These are phyloP conservation scores for Drosophila littoralis DNA, from an alignment of 1,140 invertebrate species.

Conservation along the genomic window DNA sequence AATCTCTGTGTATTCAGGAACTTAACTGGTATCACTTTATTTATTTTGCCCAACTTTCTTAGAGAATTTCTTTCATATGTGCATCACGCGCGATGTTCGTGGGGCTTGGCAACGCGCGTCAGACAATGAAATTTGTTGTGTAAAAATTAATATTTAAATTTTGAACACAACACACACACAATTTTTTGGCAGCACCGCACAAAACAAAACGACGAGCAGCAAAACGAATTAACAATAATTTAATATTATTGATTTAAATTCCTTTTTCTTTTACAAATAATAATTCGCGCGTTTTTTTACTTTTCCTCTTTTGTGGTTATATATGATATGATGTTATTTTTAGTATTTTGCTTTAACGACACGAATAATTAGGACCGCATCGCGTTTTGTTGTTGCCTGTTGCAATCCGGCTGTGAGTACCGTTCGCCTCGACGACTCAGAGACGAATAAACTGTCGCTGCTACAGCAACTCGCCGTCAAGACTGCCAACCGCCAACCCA, in stretches of 20 bases:
- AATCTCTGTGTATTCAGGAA: constrained; percentile 58
- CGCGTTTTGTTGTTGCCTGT: constrained; percentile 46
- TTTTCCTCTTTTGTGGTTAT: not conserved
- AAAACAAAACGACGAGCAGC: constrained; percentile 45
- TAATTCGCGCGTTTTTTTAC: constrained; percentile 36
- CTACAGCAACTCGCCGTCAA: constrained; percentile 64
- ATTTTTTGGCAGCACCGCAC: constrained; percentile 35
- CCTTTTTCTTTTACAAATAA: constrained; percentile 14
- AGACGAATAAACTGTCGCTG: constrained; percentile 66
- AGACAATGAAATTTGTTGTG: constrained; percentile 66
- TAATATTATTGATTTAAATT: constrained; percentile 20
- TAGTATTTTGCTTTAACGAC: constrained; percentile 32
- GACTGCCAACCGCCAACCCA: constrained; percentile 37
- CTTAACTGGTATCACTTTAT: constrained; percentile 51
- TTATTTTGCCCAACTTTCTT: constrained; percentile 42
- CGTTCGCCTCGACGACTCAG: constrained; percentile 59
- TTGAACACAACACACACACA: constrained; percentile 15
- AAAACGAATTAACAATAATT: constrained; percentile 32
- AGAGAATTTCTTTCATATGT: constrained; percentile 62
- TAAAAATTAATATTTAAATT: constrained; percentile 39
- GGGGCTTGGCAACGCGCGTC: constrained; percentile 48
- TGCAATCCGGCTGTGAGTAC: constrained; percentile 55
- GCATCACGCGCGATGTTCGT: constrained; percentile 58
- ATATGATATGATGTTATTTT: constrained; percentile 22
- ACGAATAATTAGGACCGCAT: constrained; percentile 52